Conservation (phyloP, 2,113 vertebrate genomes). For the Bujurquina vittata region DNA sequence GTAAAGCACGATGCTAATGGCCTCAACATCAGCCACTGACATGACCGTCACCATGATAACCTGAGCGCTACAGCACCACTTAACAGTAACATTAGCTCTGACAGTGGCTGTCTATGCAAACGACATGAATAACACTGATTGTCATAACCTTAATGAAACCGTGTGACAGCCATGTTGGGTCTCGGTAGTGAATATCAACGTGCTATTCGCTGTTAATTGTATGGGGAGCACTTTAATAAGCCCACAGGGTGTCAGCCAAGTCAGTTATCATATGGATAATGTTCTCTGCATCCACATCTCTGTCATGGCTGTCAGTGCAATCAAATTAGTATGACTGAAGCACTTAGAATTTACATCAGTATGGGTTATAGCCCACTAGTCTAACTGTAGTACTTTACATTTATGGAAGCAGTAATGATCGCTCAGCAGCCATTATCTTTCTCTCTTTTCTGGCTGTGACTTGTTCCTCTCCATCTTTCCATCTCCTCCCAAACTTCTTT, state of each 20-base stretch:
- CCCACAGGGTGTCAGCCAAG: conserved; percentile 41
- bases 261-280: conserved; percentile 57
- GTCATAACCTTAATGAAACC: neutral
- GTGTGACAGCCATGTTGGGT: conserved; percentile 12
- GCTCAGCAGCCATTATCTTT: conserved; percentile 33
- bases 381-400: conserved; percentile 59
- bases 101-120: conserved; percentile 17
- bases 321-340: conserved; percentile 67
- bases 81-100: neutral
- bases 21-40: conserved; percentile 32
- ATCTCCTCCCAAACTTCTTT: neutral
- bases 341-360: conserved; percentile 65
- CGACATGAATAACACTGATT: conserved; percentile 11
- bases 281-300: conserved; percentile 30
- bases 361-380: conserved; percentile 48
- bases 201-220: conserved; percentile 27
- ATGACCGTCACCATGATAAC: conserved; percentile 27
- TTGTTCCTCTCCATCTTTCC: neutral
- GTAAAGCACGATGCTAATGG: conserved; percentile 37
- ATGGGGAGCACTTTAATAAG: conserved; percentile 36
- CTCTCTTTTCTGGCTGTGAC: neutral
- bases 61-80: conserved; percentile 13
- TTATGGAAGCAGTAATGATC: conserved; percentile 61
- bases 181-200: neutral
- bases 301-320: conserved; percentile 63